A percentile compares a stretch with the other conserved stretches of the same genome.
phyloP scores from a whole-genome alignment of 2,113 vertebrate genomes.

The Amblyopsis rosae region DNA sequence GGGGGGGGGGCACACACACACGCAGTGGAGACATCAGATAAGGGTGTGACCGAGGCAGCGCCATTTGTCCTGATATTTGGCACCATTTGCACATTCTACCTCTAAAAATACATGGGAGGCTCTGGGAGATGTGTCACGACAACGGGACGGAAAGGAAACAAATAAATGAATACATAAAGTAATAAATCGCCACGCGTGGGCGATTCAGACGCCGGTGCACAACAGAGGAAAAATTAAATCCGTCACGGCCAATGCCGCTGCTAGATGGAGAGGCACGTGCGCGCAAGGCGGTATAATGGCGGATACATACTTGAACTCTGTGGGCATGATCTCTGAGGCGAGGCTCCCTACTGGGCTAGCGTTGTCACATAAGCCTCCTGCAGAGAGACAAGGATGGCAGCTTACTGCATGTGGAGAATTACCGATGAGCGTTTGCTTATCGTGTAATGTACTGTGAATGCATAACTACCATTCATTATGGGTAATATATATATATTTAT shows the following conservation, averaged over 20 bases:
- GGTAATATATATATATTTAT: no score
- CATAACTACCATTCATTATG: no score
- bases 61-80: no score
- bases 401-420: not conserved
- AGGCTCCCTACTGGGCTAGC: constrained; percentile 77
- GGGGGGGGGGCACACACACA: not conserved
- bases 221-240: constrained; percentile 15
- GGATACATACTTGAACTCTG: constrained; percentile 83
- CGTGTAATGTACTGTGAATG: no score
- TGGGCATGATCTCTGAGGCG: constrained; percentile 87
- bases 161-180: no score
- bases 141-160: no score
- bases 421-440: not conserved
- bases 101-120: no score
- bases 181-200: not conserved
- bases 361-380: constrained; percentile 74
- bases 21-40: no score
- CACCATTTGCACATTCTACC: no score
- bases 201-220: constrained; percentile 17
- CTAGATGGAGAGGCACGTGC: not conserved
- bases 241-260: not conserved
- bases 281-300: not conserved
- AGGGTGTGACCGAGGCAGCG: no score
- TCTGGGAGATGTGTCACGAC: no score
- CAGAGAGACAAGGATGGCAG: constrained; percentile 18